Percentiles rank a stretch among this genome's conserved stretches.
phyloP scores from a whole-genome alignment of 2,888 invertebrate genomes.

The Apoda limacodes region DNA sequence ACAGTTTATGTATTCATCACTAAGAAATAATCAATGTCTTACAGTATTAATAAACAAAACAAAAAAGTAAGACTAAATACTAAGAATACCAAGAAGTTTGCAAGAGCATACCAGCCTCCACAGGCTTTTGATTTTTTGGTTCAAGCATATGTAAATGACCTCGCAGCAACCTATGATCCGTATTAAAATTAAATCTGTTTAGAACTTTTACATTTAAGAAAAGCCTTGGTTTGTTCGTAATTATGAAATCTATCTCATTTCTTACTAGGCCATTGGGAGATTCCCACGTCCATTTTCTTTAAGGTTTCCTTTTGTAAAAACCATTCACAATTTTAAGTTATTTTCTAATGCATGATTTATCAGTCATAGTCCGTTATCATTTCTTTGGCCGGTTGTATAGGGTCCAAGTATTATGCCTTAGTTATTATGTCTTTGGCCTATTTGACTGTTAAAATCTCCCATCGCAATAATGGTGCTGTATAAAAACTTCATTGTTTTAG shows the following conservation, averaged over 20 bases:
- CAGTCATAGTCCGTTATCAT: slow-evolving; percentile 19
- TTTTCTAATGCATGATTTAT: slow-evolving; percentile 14
- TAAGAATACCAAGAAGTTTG: no score
- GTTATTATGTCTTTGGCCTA: slow-evolving; percentile 12
- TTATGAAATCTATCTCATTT: slow-evolving; percentile 20
- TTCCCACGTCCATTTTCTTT: slow-evolving; percentile 18
- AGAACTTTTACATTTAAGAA: slow-evolving; percentile 8
- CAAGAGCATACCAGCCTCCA: no score
- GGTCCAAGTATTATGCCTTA: slow-evolving; percentile 14
- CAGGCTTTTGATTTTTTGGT: slow-evolving; percentile 4
- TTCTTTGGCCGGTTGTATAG: slow-evolving; percentile 14
- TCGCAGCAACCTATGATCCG: slow-evolving; percentile 6
- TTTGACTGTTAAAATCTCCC: slow-evolving; percentile 17
- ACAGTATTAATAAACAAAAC: no score
- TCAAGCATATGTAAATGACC: neutral
- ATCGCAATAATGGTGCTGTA: slow-evolving; percentile 13
- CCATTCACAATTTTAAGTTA: no score
- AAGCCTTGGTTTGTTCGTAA: no score
- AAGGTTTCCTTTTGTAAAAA: slow-evolving; percentile 13
- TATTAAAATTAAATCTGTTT: slow-evolving; percentile 6
- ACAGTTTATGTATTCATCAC: no score
- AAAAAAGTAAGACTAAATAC: no score
- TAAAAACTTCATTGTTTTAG: slow-evolving; percentile 1
- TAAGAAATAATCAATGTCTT: no score
- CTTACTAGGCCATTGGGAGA: slow-evolving; percentile 16